Evolutionary conservation across 30 jellyfish, hydroid and myxozoan genomes (phyloP).

Genomic region (Catostylus mosaicus): DNA sequence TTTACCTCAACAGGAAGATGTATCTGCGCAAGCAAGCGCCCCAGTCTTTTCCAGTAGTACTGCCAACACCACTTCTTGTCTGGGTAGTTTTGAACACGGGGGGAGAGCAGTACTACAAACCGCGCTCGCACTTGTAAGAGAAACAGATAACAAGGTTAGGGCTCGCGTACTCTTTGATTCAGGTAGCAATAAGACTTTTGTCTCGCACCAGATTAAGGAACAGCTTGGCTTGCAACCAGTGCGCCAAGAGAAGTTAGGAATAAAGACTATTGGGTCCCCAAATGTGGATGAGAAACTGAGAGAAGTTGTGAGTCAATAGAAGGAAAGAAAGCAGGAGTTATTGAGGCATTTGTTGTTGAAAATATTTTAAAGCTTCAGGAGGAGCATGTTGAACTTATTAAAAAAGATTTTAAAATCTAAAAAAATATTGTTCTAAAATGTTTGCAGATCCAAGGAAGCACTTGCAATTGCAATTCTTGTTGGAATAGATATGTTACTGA

Average conservation of each 20-base stretch:
- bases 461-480: neutral
- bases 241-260: neutral
- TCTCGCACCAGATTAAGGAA: conserved; percentile 14
- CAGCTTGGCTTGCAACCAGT: conserved; percentile 12
- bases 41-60: too few relatives aligned
- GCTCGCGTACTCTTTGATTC: too few relatives aligned
- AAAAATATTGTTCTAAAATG: conserved; percentile 6
- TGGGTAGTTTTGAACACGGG: too few relatives aligned
- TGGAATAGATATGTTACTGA: conserved; percentile 6
- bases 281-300: conserved; percentile 27
- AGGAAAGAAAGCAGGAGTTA: conserved; percentile 4
- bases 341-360: neutral
- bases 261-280: conserved; percentile 1
- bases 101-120: too few relatives aligned
- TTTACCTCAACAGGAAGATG: too few relatives aligned
- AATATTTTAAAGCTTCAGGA: neutral
- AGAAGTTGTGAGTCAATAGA: conserved; percentile 26
- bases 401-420: conserved; percentile 4
- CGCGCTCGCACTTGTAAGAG: too few relatives aligned
- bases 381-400: conserved; percentile 16
- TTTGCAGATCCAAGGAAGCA: neutral
- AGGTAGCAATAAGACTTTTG: too few relatives aligned
- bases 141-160: too few relatives aligned
- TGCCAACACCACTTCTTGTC: too few relatives aligned
- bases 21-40: too few relatives aligned